Conservation (phyloP, 2,797 vertebrate genomes). For the Tamandua tetradactyla region DNA sequence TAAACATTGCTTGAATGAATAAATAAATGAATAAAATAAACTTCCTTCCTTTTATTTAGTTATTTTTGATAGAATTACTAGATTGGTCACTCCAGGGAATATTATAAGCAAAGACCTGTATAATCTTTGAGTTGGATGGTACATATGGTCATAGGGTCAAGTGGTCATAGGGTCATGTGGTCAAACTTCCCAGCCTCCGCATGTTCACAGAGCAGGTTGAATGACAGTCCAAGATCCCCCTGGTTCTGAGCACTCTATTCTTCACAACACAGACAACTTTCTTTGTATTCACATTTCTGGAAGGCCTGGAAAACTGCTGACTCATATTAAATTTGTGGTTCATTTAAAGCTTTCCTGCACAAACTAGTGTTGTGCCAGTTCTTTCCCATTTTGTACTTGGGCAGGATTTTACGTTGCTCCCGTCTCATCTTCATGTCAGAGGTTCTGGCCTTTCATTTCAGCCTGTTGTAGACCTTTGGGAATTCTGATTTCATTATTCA, state of each 20-base stretch:
- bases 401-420: background rate
- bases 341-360: background rate
- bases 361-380: background rate
- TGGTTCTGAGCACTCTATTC: background rate
- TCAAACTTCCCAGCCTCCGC: background rate
- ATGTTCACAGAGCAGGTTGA: background rate
- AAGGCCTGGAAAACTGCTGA: conserved; percentile 16
- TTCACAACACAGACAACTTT: background rate
- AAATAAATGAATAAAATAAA: background rate
- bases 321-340: background rate
- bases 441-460: background rate
- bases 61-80: background rate
- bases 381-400: background rate
- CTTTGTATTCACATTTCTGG: conserved; percentile 25
- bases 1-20: conserved; percentile 19
- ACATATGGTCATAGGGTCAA: background rate
- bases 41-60: background rate
- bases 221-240: background rate
- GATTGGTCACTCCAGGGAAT: background rate
- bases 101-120: background rate
- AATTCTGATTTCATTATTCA: background rate
- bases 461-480: background rate
- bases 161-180: background rate
- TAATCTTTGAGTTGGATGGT: background rate
- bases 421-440: background rate